These are phyloP conservation scores for Zingel zingel DNA, from an alignment of 2,113 vertebrate genomes.

Conservation along the genomic window DNA sequence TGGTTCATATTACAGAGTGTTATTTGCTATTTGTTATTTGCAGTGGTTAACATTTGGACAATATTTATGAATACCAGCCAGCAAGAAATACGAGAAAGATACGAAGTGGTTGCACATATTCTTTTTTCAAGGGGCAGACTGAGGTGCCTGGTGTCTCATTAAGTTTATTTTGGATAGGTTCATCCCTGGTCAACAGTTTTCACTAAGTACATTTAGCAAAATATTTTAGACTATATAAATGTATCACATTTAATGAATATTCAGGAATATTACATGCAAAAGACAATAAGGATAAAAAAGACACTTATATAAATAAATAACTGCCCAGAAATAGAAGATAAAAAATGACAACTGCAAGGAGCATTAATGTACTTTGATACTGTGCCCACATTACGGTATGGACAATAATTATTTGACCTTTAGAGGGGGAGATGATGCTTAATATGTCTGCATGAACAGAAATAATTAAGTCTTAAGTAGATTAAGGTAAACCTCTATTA, in stretches of 20 bases:
- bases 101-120: not conserved
- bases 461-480: not conserved
- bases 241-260: not conserved
- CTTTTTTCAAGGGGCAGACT: not conserved
- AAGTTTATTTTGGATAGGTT: not conserved
- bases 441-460: not conserved
- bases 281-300: not conserved
- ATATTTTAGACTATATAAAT: not conserved
- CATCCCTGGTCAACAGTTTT: not conserved
- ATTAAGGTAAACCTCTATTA: not conserved
- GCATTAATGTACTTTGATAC: not conserved
- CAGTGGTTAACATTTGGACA: not conserved
- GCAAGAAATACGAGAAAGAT: not conserved
- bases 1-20: constrained; percentile 21
- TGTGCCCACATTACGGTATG: not conserved
- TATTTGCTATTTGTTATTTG: not conserved
- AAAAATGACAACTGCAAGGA: not conserved
- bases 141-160: not conserved
- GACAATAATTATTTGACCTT: not conserved
- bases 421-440: not conserved
- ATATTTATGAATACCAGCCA: not conserved
- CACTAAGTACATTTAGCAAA: not conserved
- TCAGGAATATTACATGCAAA: not conserved
- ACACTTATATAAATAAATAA: not conserved
- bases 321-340: no score